Conservation (phyloP, 1,140 invertebrate species). For the Metopolophium dirhodum region DNA sequence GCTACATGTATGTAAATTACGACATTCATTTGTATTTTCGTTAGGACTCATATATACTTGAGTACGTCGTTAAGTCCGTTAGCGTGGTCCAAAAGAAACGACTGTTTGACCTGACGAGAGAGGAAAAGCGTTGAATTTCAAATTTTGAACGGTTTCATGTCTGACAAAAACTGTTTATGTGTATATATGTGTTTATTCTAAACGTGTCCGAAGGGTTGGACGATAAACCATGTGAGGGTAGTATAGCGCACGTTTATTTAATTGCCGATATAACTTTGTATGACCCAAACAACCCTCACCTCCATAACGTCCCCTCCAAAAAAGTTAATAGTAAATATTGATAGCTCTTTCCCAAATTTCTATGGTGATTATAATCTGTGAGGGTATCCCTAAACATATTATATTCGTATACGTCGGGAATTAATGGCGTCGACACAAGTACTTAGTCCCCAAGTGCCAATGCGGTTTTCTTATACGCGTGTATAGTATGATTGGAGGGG, state of each 20-base stretch:
- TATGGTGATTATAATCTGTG: conserved; percentile 31
- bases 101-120: not conserved
- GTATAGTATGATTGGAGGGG: too few species aligned
- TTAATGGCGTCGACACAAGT: conserved; percentile 50
- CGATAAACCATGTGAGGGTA: conserved; percentile 27
- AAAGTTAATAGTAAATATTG: conserved; percentile 56
- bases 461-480: conserved; percentile 42
- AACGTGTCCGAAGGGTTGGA: not conserved
- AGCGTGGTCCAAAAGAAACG: not conserved
- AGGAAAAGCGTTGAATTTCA: not conserved
- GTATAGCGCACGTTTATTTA: conserved; percentile 53
- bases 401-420: not conserved
- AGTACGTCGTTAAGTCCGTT: conserved; percentile 17
- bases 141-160: not conserved
- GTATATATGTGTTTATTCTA: conserved; percentile 19
- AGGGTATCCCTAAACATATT: conserved; percentile 20
- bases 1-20: conserved; percentile 41
- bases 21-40: conserved; percentile 38
- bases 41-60: not conserved
- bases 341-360: conserved; percentile 52
- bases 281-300: conserved; percentile 12
- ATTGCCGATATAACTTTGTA: conserved; percentile 51
- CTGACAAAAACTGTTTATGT: conserved; percentile 5
- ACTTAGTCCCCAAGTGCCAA: not conserved
- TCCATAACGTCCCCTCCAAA: not conserved